phyloP scores from a whole-genome alignment of 2,797 vertebrate genomes.

The Anomalospiza imberbis region DNA sequence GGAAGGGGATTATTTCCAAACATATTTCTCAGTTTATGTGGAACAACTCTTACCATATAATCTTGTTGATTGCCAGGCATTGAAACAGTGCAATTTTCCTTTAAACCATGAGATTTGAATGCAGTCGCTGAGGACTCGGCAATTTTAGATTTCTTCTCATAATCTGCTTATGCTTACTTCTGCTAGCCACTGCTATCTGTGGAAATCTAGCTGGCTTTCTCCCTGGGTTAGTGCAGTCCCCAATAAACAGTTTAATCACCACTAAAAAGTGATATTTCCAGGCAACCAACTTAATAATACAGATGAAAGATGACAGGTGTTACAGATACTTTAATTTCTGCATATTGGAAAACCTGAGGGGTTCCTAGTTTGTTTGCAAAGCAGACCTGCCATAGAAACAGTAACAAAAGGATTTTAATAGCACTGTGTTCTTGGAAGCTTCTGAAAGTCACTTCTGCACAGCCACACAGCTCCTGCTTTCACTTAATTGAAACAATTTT shows the following conservation, averaged over 20 bases:
- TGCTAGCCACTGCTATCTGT: neutral
- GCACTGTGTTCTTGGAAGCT: neutral
- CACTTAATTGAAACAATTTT: constrained; percentile 27
- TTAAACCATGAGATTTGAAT: neutral
- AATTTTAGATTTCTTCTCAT: constrained; percentile 24
- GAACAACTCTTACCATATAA: neutral
- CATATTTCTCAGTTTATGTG: neutral
- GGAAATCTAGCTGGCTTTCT: constrained; percentile 15
- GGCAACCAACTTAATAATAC: neutral
- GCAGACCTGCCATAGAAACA: neutral
- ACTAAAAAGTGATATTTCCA: neutral
- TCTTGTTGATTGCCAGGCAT: constrained; percentile 10
- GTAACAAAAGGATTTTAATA: neutral
- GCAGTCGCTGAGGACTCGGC: neutral
- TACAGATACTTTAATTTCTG: constrained; percentile 8
- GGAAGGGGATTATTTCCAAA: constrained; percentile 30
- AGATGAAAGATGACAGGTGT: constrained; percentile 16
- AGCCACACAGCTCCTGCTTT: neutral
- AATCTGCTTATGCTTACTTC: neutral
- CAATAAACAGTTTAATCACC: neutral
- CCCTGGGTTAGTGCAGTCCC: neutral
- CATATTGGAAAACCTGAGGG: neutral
- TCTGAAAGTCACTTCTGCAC: neutral
- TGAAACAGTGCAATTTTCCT: constrained; percentile 12
- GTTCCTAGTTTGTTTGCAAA: neutral